Conservation (phyloP, 1,140 invertebrate genomes). For the Dendrolimus punctatus region DNA sequence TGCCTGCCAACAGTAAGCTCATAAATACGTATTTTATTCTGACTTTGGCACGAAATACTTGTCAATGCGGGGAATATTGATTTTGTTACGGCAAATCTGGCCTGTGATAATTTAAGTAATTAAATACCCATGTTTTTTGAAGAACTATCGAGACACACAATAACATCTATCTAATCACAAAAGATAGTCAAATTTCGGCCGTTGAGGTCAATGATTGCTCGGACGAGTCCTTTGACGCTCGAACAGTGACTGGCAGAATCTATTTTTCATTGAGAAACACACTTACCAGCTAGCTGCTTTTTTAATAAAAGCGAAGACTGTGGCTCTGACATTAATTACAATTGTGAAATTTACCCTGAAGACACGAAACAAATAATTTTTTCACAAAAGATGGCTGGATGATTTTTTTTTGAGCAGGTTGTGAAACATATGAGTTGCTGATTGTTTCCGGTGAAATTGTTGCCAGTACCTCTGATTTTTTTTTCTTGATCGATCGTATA, state of each 20-base stretch:
- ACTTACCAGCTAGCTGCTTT: slow-evolving; percentile 95
- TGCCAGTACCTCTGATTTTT: slow-evolving; percentile 23
- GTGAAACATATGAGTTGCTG: slow-evolving; percentile 69
- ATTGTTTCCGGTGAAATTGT: slow-evolving; percentile 60
- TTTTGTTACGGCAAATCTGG: slow-evolving; percentile 32
- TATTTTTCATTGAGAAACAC: slow-evolving; percentile 20
- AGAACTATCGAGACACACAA: slow-evolving; percentile 12
- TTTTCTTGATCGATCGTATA: too few species aligned
- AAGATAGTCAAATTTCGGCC: slow-evolving; percentile 49
- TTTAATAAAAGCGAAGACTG: slow-evolving; percentile 94
- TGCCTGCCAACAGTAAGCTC: slow-evolving; percentile 30
- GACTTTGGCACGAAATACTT: slow-evolving; percentile 40
- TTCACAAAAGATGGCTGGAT: slow-evolving; percentile 76
- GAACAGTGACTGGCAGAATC: slow-evolving; percentile 35
- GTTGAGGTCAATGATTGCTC: slow-evolving; percentile 65
- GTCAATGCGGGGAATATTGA: slow-evolving; percentile 55
- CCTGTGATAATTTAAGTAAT: slow-evolving; percentile 3
- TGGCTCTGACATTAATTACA: slow-evolving; percentile 93
- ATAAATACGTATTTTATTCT: slow-evolving; percentile 26
- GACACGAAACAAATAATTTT: slow-evolving; percentile 75
- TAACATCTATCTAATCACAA: slow-evolving; percentile 20
- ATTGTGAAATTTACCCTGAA: slow-evolving; percentile 76
- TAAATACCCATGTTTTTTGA: slow-evolving; percentile 5
- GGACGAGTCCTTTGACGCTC: slow-evolving; percentile 44
- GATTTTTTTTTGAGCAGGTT: slow-evolving; percentile 64